Base-by-base conservation (phyloP, 2,113 vertebrate genomes). In the Motacilla tschutschensis region DNA sequence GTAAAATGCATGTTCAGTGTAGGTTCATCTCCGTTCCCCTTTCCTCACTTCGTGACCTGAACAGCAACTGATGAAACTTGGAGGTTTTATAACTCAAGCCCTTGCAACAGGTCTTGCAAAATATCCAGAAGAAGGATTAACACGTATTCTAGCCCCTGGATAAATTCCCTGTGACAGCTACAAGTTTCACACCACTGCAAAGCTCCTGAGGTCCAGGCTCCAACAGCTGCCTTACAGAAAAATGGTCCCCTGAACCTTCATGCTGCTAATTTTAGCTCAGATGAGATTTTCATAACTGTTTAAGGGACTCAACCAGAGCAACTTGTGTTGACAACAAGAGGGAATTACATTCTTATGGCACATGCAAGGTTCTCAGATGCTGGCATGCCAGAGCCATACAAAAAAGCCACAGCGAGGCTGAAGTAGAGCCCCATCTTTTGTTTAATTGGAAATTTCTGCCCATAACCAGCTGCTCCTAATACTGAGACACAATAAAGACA, bases 401-500 rank as follows among this genome's bases (percentile, higher is more conserved):
- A 59, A 84, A 58, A 92, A 92, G 64, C 48, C 12, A 2, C 50
- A 46, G 13, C 0, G 0, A 70, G 84, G 87, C 46, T 87, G 47
- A 92, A 92, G 62, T 12, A 58, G n/a, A 88, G 72, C 18, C 41
- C 9, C 22, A 36, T 85, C 75, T 82, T 91, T 77, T 80, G 69
- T 80, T 91, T 66, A 74, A 80, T 29, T 69, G 44, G 54, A 57
- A 90, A 64, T 85, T 62, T 60, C 62, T 78, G 84, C 65, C 84
- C 40, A 44, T 78, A 77, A 74, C 60, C 82, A 93, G 72, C 72
- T 92, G 88, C 48, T 93, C 88, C 64, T 60, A 64, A 87, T 88
- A 88, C 54, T 85, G 69, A 92, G 76, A 83, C 69, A 93, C 73
- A 95, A 93, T 89, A 81, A 90, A 79, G 81, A 66, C 1, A 87